Evolutionary conservation across 2,113 vertebrate genomes (phyloP).

Genomic region (Elaphurus davidianus): DNA sequence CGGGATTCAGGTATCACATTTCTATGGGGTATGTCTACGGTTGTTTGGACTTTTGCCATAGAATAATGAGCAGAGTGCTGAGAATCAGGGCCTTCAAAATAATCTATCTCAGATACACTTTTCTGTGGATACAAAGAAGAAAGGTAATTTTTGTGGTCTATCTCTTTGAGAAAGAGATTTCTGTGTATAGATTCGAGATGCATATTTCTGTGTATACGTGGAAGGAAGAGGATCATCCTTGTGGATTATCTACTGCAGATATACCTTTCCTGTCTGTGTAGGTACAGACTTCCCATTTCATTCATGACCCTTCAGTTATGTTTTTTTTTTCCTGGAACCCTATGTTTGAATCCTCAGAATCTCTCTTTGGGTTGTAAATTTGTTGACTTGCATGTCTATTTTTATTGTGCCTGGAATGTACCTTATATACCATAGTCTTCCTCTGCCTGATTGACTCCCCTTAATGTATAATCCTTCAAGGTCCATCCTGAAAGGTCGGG

Average conservation of each 20-base stretch:
- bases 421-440: neutral
- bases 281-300: neutral
- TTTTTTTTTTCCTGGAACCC: neutral
- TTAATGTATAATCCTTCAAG: neutral
- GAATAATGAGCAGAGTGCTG: neutral
- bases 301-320: neutral
- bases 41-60: neutral
- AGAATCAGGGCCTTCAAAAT: accelerated
- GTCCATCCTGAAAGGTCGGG: neutral
- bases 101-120: neutral
- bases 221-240: neutral
- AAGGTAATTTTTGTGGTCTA: no score
- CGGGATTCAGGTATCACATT: accelerated
- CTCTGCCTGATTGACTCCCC: neutral
- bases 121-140: no score
- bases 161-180: no score
- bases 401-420: neutral
- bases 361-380: neutral
- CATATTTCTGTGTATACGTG: neutral
- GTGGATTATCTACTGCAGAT: neutral
- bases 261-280: neutral
- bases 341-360: neutral
- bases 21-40: neutral
- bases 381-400: neutral
- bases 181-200: no score